Percentiles rank a stretch among this genome's conserved stretches.
phyloP scores from a whole-genome alignment of 2,113 vertebrate species.

The Archilochus colubris region DNA sequence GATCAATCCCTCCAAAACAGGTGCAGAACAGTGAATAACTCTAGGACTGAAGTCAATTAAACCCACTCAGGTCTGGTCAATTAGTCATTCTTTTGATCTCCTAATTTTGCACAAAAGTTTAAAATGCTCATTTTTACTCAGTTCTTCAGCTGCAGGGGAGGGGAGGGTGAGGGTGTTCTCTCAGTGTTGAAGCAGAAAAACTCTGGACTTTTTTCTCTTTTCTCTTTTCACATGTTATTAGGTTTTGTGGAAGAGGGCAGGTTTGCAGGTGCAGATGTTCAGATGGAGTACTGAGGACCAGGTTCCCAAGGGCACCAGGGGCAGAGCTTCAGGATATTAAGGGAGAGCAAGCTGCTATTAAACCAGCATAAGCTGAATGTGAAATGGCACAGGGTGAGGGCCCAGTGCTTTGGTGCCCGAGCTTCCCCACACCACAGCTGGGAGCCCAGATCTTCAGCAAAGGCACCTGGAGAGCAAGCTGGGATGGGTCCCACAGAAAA shows the following conservation, averaged over 20 bases:
- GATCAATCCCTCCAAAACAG: background rate
- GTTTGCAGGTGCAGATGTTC: background rate
- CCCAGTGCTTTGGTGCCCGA: background rate
- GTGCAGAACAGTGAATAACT: constrained; percentile 26
- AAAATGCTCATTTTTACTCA: background rate
- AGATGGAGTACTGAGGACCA: background rate
- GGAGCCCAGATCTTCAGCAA: background rate
- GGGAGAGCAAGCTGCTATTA: background rate
- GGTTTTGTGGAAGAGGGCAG: background rate
- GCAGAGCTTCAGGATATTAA: background rate
- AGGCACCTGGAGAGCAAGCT: background rate
- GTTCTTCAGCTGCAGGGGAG: background rate
- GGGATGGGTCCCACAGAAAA: background rate
- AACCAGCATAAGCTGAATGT: background rate
- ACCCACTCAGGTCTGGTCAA: background rate
- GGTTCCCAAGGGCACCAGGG: background rate
- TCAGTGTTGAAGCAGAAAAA: background rate
- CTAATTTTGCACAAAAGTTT: background rate
- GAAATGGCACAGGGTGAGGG: background rate
- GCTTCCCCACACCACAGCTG: fast-evolving
- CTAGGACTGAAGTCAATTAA: constrained; percentile 40
- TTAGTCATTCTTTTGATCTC: constrained; percentile 53
- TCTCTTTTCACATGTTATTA: background rate
- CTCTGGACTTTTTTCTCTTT: background rate
- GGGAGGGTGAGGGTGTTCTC: background rate